A percentile compares a stretch with the other conserved stretches of the same genome.
Evolutionary conservation across 2,113 vertebrate genomes (phyloP).

Genomic region (Reinhardtius hippoglossoides): DNA sequence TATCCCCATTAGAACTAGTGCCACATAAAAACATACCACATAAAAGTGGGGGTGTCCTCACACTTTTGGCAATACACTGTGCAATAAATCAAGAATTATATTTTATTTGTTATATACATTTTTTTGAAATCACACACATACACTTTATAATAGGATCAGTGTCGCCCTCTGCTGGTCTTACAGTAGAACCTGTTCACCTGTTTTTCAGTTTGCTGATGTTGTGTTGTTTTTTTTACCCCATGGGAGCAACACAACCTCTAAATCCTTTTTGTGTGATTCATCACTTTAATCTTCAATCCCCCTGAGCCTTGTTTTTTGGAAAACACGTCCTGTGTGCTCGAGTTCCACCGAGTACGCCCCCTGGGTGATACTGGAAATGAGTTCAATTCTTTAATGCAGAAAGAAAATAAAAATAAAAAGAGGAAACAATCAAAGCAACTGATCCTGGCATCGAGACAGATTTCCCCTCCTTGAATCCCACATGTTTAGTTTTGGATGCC

Average conservation of each 20-base stretch:
- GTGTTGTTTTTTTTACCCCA: neutral
- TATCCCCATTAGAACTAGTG: too few species aligned
- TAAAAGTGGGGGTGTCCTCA: too few species aligned
- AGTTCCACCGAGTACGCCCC: constrained; percentile 52
- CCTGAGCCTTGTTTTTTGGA: constrained; percentile 6
- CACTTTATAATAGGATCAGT: neutral
- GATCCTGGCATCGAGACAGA: constrained; percentile 43
- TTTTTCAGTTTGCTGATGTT: neutral
- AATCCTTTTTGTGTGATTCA: constrained; percentile 19
- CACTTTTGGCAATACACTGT: too few species aligned
- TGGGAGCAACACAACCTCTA: constrained; percentile 23
- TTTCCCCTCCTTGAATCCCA: neutral
- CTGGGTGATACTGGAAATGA: constrained; percentile 36
- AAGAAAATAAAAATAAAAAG: too few species aligned
- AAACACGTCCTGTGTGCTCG: constrained; percentile 24
- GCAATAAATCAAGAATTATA: too few species aligned
- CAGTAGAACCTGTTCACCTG: neutral
- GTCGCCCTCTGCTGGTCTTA: constrained; percentile 39
- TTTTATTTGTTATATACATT: too few species aligned
- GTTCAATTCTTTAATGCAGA: constrained; percentile 39
- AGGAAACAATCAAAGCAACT: constrained; percentile 49
- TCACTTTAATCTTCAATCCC: constrained; percentile 25
- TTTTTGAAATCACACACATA: too few species aligned
- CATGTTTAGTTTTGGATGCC: constrained; percentile 18
- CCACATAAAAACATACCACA: too few species aligned